Percentiles rank a stretch among this genome's conserved stretches.
Conservation (phyloP, 1,140 invertebrate genomes). For the Lysiphlebus fabarum region DNA sequence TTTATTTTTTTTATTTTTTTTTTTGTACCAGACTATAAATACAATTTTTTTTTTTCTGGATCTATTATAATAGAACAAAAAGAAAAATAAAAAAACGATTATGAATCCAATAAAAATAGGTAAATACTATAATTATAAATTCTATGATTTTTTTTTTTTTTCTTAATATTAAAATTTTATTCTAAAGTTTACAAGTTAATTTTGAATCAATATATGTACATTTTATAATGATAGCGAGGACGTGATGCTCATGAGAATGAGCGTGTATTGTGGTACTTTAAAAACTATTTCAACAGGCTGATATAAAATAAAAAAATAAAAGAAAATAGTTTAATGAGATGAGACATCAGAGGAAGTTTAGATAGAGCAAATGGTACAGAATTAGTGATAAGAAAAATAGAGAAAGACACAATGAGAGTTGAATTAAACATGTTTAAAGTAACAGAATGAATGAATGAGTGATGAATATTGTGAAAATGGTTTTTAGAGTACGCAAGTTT, state of each 20-base stretch:
- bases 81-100: slow-evolving; percentile 24
- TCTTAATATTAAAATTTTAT: slow-evolving; percentile 33
- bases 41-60: slow-evolving; percentile 30
- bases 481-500: slow-evolving; percentile 13
- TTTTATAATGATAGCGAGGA: slow-evolving; percentile 17
- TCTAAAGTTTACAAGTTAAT: slow-evolving; percentile 28
- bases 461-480: slow-evolving; percentile 14
- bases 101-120: slow-evolving; percentile 30
- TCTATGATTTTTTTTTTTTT: slow-evolving; percentile 24
- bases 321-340: not conserved
- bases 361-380: not conserved
- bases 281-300: too few species aligned
- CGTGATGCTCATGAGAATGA: slow-evolving; percentile 25
- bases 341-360: slow-evolving; percentile 2
- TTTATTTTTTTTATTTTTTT: too few species aligned
- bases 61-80: not conserved
- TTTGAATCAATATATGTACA: slow-evolving; percentile 31
- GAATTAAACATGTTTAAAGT: not conserved
- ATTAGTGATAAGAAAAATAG: slow-evolving; percentile 1
- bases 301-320: too few species aligned
- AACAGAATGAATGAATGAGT: slow-evolving; percentile 9
- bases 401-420: not conserved
- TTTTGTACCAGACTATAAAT: slow-evolving; percentile 18
- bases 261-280: slow-evolving; percentile 14
- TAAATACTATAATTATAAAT: slow-evolving; percentile 28